Base-by-base conservation (phyloP, 2,888 invertebrate genomes). In the Stenotaenia linearis region DNA sequence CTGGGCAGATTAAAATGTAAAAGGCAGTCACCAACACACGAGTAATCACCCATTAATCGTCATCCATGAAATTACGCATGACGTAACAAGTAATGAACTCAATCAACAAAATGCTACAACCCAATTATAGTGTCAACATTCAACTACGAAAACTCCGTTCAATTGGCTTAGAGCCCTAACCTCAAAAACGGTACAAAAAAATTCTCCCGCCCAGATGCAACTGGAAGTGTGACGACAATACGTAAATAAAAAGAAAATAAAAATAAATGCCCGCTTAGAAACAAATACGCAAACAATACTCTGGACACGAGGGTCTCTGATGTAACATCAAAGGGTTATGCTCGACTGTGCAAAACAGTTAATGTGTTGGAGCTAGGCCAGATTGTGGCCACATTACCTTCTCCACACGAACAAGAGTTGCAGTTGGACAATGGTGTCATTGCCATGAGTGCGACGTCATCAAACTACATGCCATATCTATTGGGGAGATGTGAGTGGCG, bases 201-300 rank as follows among this genome's bases (percentile, higher is more conserved):
- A 69, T 10, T 10, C 25, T 7, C 12, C 0, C 25, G 25, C 28
- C 69, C 69, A 50, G 21, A 35, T 35, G 35, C 25, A 75, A 50
- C 76, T 25, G 18, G 7, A 61, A 18, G 28, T 30, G 50, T 35
- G 23, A 32, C 32, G 37, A 69, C 40, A 45, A 76, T 37, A 45
- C 40, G 84, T 61, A 37, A 37, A 32, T 35, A 35, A 37, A 15
- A 50, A n/a, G 18, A 32, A 81, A 61, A 75, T 28, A 40, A 78
- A 81, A 28, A 77, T 61, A 75, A 80, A 81, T 77, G 79, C 45
- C 50, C 75, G 30, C 75, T 61, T 79, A 28, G 79, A 76, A 79
- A 80, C 50, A 75, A 81, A 80, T 80, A 79, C 80, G 80, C 79
- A 80, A 80, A 79, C 75, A 79, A 78, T 80, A 80, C 78, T 81